Percentiles rank a stretch among this genome's conserved stretches.
Conservation (phyloP, 1,140 invertebrate species). For the Drosophila ananassae region DNA sequence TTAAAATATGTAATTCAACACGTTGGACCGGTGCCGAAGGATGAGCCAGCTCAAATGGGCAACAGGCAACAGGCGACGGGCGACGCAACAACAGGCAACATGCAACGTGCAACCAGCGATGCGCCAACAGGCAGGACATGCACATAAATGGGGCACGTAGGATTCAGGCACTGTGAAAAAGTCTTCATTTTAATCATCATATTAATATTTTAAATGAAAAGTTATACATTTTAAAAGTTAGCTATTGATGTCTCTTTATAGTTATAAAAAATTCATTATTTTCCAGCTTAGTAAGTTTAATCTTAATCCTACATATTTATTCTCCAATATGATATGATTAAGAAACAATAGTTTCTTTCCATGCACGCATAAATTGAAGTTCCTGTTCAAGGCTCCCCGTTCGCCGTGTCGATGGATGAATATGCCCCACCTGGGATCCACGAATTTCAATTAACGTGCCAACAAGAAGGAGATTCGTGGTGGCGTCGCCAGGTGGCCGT, state of each 20-base stretch:
- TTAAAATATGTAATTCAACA: slow-evolving; percentile 82
- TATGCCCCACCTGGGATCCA: slow-evolving; percentile 66
- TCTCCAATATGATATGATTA: neutral
- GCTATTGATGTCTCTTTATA: neutral
- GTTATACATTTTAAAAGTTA: neutral
- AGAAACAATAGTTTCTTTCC: neutral
- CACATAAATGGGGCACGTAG: slow-evolving; percentile 23
- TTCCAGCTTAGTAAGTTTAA: no score
- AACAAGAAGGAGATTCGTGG: slow-evolving; percentile 57
- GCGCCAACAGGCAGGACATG: slow-evolving; percentile 11
- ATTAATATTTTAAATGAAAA: neutral
- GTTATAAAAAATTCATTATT: neutral
- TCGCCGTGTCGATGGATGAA: slow-evolving; percentile 51
- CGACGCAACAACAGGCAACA: slow-evolving; percentile 18
- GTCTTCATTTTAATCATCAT: neutral
- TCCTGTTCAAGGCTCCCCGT: slow-evolving; percentile 14
- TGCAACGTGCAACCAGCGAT: slow-evolving; percentile 28
- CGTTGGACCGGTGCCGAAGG: slow-evolving; percentile 43
- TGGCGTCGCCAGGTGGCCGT: slow-evolving; percentile 37
- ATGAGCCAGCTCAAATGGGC: slow-evolving; percentile 9
- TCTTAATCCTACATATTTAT: no score
- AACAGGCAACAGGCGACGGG: slow-evolving; percentile 40
- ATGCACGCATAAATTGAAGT: slow-evolving; percentile 40
- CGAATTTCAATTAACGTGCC: slow-evolving; percentile 82
- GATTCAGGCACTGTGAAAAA: slow-evolving; percentile 9